Evolutionary conservation across 1,140 invertebrate genomes (phyloP), one percentile per base, ranked within the genome.

Genomic region (Hypothenemus hampei): DNA sequence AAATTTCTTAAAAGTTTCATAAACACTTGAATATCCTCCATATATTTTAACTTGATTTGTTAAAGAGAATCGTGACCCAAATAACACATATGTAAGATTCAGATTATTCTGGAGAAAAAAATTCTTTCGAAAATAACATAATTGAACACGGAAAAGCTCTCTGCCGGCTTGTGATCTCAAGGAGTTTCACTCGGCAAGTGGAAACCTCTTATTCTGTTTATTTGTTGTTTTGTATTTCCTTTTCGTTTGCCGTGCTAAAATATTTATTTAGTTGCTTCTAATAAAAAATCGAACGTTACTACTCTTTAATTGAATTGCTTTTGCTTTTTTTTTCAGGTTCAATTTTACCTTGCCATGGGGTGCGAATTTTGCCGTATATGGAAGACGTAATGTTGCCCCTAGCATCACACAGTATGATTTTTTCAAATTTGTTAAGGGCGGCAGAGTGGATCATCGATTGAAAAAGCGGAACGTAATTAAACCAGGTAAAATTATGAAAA

Each of bases 401-500:
- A 93, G 91, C 65, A 89, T 97, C 54, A 95, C 92, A 20, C 91
- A 96, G 71, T 94, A 96, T 70, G 93, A 97, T 70, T 95, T 97
- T 70, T 88, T 91, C 13, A 90, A 96, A 75, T 91, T 93, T 68
- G 85, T 93, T 58, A 85, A 86, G 66, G 88, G 87, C 15, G 88
- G 88, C 18, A 77, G 87, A 16, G 75, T 91, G 3, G 87, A 90
- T 67, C 83, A 87, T 62, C 78, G 86, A 62, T 73, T 86, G 43
- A 75, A 72, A 66, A 76, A 73, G 66, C 65, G 73, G 59, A 74
- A 73, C 41, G 37, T 54, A 13, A 71, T 72, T 44, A 55, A 60
- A 22, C 62, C 68, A 52, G 67, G 69, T 59, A 55, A 61, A 18
- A 24, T 33, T 31, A 37, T 37, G 8, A 37, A 37, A 10, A 37